Evolutionary conservation across 2,888 invertebrate species (phyloP), one percentile per base, ranked within the genome.

Genomic region (Apodemia duryi): DNA sequence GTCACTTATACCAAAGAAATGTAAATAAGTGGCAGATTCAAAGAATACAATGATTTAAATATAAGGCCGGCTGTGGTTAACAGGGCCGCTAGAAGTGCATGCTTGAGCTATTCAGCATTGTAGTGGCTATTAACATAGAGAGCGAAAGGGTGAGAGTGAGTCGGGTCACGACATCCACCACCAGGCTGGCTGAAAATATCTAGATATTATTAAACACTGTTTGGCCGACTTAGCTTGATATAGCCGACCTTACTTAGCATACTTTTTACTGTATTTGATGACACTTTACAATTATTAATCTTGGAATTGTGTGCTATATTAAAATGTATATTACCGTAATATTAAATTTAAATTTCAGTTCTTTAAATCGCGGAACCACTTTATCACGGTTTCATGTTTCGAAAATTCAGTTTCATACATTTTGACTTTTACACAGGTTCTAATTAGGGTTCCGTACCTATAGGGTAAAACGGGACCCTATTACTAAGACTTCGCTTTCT

Each of bases 31-130:
- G 54, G 29, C 54, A 32, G 11, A 28, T 11, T 54, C 29, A 54
- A 32, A 46, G 13, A 54, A 54, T 13, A 57, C 29, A 57, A 57
- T 57, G 32, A 13, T 57, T 32, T 57, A 57, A 57, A 57, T 29
- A 6, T 57, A 49, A 32, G 6, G 32, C 32, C 57, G 54, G 54
- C 54, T 54, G 29, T 43, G 65, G 66, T 75, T 72, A 75, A 77
- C 70, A 76, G 72, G 70, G 73, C 71, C 75, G 71, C 74, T 74
- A 75, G 74, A 77, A 78, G 79, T 71, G 77, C 72, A 77, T 78
- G 78, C 76, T 79, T 74, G 71, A 73, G 79, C 78, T 75, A 88
- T 88, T 86, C 85, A 87, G 88, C 88, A 89, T 84, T 81, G 78
- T 74, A 79, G 77, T 74, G 77, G 80, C 84, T 82, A 86, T 87